Evolutionary conservation across 2,113 vertebrate species (phyloP).

Genomic region (Vicugna pacos): DNA sequence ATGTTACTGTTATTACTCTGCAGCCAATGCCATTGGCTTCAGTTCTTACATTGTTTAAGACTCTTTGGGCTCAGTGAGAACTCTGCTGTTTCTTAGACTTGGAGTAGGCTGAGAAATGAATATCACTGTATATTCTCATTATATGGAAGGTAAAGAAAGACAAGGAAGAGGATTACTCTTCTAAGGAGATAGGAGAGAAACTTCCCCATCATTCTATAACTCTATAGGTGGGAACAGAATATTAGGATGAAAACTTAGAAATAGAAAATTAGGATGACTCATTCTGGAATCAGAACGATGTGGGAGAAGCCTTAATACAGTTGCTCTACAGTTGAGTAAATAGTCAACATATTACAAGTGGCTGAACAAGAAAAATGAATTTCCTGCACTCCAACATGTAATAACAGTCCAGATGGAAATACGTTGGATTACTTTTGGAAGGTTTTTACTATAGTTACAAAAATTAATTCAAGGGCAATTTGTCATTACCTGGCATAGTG

Average conservation of each 20-base stretch:
- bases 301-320: background rate
- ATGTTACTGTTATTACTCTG: background rate
- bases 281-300: background rate
- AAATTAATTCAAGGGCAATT: background rate
- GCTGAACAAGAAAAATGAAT: slow-evolving; percentile 1
- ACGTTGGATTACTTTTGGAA: background rate
- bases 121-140: background rate
- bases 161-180: background rate
- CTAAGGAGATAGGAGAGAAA: background rate
- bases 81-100: background rate
- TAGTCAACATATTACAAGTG: background rate
- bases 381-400: background rate
- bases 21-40: background rate
- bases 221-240: background rate
- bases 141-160: background rate
- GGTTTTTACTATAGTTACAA: background rate
- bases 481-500: background rate
- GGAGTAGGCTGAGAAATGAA: background rate
- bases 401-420: background rate
- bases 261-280: background rate
- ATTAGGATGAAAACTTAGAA: slow-evolving; percentile 25
- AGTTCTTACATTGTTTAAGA: background rate
- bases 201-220: background rate
- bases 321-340: background rate
- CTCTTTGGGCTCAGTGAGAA: background rate